Percentiles rank a stretch among this genome's conserved stretches.
phyloP scores from a whole-genome alignment of 2,797 vertebrate species.

The Eulemur coronatus region DNA sequence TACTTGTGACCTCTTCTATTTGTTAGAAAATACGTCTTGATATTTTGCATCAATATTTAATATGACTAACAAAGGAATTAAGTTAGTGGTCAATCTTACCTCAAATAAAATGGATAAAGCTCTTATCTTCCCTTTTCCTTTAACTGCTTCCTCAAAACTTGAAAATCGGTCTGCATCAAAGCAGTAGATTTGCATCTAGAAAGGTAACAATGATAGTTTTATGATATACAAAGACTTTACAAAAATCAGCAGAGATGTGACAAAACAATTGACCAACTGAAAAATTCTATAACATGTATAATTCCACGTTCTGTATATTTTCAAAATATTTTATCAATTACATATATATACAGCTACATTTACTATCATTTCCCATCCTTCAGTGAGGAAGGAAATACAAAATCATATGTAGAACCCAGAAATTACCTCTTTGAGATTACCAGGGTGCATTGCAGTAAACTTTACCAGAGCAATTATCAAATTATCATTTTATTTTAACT shows the following conservation, averaged over 20 bases:
- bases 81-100: slow-evolving; percentile 83
- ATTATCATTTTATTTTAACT: not conserved
- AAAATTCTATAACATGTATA: not conserved
- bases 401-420: not conserved
- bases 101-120: slow-evolving; percentile 95
- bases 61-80: not conserved
- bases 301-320: not conserved
- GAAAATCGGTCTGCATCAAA: slow-evolving; percentile 89
- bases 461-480: not conserved
- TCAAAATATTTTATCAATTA: not conserved
- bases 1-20: not conserved
- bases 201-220: slow-evolving; percentile 61
- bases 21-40: not conserved
- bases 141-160: slow-evolving; percentile 91
- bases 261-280: not conserved
- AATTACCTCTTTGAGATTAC: not conserved
- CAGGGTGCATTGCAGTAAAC: not conserved
- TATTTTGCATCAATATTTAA: not conserved
- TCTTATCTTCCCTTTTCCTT: slow-evolving; percentile 91
- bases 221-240: not conserved
- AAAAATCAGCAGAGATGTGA: not conserved
- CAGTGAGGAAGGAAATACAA: not conserved
- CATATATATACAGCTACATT: not conserved
- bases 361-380: not conserved
- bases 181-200: slow-evolving; percentile 98